phyloP scores from a whole-genome alignment of 2,888 invertebrate genomes.

The Neoitamus cyanurus region DNA sequence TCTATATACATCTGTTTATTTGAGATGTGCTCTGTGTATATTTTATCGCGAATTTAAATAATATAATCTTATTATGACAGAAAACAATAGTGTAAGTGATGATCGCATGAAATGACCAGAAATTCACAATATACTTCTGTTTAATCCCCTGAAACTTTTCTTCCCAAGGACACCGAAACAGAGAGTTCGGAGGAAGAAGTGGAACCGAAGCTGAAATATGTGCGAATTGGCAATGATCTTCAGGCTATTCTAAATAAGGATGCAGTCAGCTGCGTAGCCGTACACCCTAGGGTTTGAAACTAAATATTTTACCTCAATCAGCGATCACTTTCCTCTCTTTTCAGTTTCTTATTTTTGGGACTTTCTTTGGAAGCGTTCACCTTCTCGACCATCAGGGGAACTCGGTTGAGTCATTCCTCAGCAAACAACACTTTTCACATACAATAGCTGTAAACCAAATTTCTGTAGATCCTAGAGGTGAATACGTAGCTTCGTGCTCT shows the following conservation, averaged over 20 bases:
- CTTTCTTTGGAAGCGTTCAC: slow-evolving; percentile 90
- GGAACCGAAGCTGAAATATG: slow-evolving; percentile 92
- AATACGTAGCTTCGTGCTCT: slow-evolving; percentile 91
- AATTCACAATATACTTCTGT: background rate
- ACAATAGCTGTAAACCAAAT: slow-evolving; percentile 94
- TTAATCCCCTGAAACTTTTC: background rate
- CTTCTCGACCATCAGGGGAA: slow-evolving; percentile 94
- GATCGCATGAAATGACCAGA: background rate
- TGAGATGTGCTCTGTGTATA: background rate
- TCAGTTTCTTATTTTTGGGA: slow-evolving; percentile 91
- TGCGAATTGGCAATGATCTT: slow-evolving; percentile 88
- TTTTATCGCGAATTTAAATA: background rate
- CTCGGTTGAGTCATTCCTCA: slow-evolving; percentile 69
- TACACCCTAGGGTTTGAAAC: slow-evolving; percentile 83
- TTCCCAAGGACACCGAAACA: slow-evolving; percentile 58
- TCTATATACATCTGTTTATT: slow-evolving; percentile 7
- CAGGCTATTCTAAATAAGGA: slow-evolving; percentile 85
- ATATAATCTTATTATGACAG: slow-evolving; percentile 44
- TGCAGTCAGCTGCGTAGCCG: slow-evolving; percentile 89
- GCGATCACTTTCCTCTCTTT: slow-evolving; percentile 52
- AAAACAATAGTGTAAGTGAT: slow-evolving; percentile 51
- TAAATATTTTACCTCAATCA: background rate
- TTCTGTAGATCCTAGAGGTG: slow-evolving; percentile 93
- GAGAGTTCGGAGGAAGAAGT: slow-evolving; percentile 68
- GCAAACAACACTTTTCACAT: slow-evolving; percentile 72